phyloP scores from a whole-genome alignment of 2,797 vertebrate genomes.

The Setipinna tenuifilis region DNA sequence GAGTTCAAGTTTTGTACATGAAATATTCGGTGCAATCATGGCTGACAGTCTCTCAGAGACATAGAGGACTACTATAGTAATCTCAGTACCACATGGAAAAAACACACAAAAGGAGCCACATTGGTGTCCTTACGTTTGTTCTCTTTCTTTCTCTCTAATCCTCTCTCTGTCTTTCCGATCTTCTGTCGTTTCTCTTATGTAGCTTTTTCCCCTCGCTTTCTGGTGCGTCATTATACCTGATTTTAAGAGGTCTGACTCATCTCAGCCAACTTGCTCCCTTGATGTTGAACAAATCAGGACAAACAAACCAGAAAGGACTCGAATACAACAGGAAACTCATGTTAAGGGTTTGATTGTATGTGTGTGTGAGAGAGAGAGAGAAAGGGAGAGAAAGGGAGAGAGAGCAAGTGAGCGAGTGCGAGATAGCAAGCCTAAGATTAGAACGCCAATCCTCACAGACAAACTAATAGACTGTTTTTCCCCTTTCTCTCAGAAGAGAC shows the following conservation, averaged over 20 bases:
- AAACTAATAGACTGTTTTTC: neutral
- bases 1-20: no score
- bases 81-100: neutral
- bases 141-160: neutral
- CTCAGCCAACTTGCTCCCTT: neutral
- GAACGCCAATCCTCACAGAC: neutral
- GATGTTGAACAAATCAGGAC: neutral
- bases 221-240: neutral
- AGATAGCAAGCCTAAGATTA: neutral
- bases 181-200: neutral
- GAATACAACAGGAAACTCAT: neutral
- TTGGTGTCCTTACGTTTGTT: neutral
- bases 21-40: no score
- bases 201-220: neutral
- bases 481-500: neutral
- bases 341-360: neutral
- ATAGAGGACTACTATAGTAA: neutral
- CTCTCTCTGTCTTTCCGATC: constrained; percentile 1
- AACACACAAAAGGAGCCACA: neutral
- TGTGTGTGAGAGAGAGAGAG: neutral
- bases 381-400: neutral
- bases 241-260: constrained; percentile 9
- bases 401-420: no score
- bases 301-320: neutral
- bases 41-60: no score